phyloP scores from a whole-genome alignment of 1,140 invertebrate species.

The Drosophila quadrilineata region DNA sequence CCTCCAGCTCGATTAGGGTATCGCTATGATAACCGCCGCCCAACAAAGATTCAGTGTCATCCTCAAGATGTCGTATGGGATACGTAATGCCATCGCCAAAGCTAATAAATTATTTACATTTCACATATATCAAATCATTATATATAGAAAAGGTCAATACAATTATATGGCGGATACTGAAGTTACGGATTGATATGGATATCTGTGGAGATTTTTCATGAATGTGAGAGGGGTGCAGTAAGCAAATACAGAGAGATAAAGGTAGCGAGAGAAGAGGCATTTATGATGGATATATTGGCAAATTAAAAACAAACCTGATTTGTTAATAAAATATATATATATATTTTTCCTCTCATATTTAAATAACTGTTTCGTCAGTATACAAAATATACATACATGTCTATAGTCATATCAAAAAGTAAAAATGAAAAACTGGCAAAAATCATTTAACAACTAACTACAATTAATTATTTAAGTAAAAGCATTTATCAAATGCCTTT shows the following conservation, averaged over 20 bases:
- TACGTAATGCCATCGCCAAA: conserved; percentile 93
- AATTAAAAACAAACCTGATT: conserved; percentile 25
- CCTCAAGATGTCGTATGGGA: conserved; percentile 89
- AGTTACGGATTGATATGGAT: neutral
- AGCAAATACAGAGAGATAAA: conserved; percentile 3
- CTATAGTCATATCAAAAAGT: conserved; percentile 24
- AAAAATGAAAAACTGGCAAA: conserved; percentile 21
- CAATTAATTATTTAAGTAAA: conserved; percentile 17
- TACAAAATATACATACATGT: too few relatives aligned
- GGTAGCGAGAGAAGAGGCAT: neutral
- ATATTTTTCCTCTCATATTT: conserved; percentile 17
- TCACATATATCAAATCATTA: conserved; percentile 18
- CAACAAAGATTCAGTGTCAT: conserved; percentile 90
- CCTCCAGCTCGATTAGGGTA: conserved; percentile 82
- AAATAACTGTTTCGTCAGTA: conserved; percentile 1
- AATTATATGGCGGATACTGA: too few relatives aligned
- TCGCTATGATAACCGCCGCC: conserved; percentile 82
- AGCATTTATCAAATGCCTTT: conserved; percentile 19
- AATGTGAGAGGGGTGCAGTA: conserved; percentile 19
- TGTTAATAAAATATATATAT: conserved; percentile 10
- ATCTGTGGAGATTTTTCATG: neutral
- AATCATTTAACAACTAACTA: conserved; percentile 10
- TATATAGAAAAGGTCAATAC: neutral
- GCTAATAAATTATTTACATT: conserved; percentile 83
- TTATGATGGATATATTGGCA: conserved; percentile 11